These are phyloP conservation scores for Stenurella melanura DNA, from an alignment of 2,888 invertebrate genomes.

Conservation along the genomic window DNA sequence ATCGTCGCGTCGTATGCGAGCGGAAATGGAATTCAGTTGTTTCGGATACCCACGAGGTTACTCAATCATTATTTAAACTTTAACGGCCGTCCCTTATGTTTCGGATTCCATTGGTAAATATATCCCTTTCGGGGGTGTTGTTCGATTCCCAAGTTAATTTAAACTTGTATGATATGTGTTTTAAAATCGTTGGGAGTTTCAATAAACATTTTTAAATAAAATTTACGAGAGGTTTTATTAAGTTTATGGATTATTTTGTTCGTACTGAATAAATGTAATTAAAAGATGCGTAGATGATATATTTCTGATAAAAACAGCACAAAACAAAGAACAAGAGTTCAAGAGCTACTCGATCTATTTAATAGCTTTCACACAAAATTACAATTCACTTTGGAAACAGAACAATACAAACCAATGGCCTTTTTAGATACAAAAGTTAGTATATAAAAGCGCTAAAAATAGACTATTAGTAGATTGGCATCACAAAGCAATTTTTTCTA, in stretches of 20 bases:
- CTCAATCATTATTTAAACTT: constrained; percentile 67
- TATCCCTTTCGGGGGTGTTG: constrained; percentile 20
- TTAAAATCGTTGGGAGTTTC: background rate
- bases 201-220: background rate
- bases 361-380: too few species aligned
- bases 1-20: constrained; percentile 49
- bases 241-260: background rate
- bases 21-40: constrained; percentile 63
- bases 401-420: too few species aligned
- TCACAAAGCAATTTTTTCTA: too few species aligned
- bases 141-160: constrained; percentile 19
- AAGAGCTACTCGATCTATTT: too few species aligned
- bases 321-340: too few species aligned
- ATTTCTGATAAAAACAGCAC: too few species aligned
- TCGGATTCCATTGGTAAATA: constrained; percentile 38
- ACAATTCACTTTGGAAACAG: too few species aligned
- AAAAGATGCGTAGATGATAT: too few species aligned
- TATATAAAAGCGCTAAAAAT: too few species aligned
- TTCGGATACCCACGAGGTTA: constrained; percentile 61
- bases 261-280: background rate
- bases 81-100: constrained; percentile 53
- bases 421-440: too few species aligned
- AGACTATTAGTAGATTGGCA: too few species aligned
- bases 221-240: background rate
- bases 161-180: constrained; percentile 10